phyloP scores from a whole-genome alignment of 2,888 invertebrate species.

The Lasioglossum pauxillum region DNA sequence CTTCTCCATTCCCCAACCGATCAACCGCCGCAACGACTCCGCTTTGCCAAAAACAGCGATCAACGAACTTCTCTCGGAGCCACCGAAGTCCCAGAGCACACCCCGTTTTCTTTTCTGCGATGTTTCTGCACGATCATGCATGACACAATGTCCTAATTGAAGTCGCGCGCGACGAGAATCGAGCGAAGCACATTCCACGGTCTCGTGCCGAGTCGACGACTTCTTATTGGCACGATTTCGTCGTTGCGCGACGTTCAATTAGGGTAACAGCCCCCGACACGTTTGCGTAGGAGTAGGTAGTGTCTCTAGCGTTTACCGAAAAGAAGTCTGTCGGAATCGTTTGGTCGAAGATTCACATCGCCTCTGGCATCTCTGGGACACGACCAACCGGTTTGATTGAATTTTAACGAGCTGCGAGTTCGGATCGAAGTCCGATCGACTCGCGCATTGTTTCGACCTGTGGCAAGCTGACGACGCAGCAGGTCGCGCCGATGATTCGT shows the following conservation, averaged over 20 bases:
- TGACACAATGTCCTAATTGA: slow-evolving; percentile 18
- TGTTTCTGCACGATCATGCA: slow-evolving; percentile 60
- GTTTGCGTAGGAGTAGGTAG: slow-evolving; percentile 30
- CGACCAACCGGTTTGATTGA: background rate
- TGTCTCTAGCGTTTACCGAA: background rate
- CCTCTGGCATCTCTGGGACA: background rate
- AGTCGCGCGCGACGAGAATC: background rate
- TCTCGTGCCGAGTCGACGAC: too few relatives aligned
- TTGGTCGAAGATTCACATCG: background rate
- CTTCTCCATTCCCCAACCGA: too few relatives aligned
- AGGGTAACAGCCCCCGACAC: slow-evolving; percentile 1
- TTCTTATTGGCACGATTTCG: too few relatives aligned
- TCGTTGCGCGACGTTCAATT: background rate
- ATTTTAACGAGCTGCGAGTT: background rate
- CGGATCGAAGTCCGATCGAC: slow-evolving; percentile 1
- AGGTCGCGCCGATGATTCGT: background rate
- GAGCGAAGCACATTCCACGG: background rate
- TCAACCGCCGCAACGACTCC: background rate
- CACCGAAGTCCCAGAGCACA: background rate
- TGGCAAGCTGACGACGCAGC: background rate
- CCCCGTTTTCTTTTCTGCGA: background rate
- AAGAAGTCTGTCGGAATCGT: background rate
- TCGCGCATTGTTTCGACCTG: background rate
- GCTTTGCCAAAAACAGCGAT: background rate
- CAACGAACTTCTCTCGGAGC: background rate